phyloP scores from a whole-genome alignment of 2,113 vertebrate species.

The Ammodramus savannarum region DNA sequence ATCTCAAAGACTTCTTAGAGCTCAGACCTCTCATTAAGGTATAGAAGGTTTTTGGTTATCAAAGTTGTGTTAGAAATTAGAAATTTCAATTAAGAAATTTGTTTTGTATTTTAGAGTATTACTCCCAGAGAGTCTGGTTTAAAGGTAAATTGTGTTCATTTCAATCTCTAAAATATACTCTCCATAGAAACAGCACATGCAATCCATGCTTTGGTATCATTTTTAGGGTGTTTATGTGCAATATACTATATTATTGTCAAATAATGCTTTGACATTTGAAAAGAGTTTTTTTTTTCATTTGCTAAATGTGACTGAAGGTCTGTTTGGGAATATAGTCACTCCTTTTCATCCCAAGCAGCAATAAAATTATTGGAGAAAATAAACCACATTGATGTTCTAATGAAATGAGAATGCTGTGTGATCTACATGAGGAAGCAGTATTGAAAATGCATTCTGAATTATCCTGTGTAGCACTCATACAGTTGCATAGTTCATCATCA shows the following conservation, averaged over 20 bases:
- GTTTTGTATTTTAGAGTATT: background rate
- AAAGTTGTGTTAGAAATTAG: background rate
- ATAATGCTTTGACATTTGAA: background rate
- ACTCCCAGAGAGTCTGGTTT: background rate
- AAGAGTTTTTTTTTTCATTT: background rate
- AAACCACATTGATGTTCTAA: background rate
- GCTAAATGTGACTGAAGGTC: background rate
- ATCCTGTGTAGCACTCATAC: background rate
- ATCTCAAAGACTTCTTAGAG: background rate
- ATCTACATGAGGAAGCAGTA: background rate
- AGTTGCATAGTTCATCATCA: background rate
- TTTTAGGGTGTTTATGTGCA: background rate
- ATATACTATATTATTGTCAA: background rate
- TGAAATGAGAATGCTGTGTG: background rate
- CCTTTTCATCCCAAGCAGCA: background rate
- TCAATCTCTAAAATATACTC: background rate
- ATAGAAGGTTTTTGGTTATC: background rate
- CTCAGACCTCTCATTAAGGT: background rate
- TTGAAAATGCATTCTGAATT: constrained; percentile 11
- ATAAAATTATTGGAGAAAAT: background rate
- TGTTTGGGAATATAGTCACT: background rate
- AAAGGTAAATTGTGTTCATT: background rate
- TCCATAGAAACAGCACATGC: background rate
- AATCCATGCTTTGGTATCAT: background rate
- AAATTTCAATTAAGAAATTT: background rate